Evolutionary conservation across 2,113 vertebrate genomes (phyloP).

Genomic region (Amphiprion percula): DNA sequence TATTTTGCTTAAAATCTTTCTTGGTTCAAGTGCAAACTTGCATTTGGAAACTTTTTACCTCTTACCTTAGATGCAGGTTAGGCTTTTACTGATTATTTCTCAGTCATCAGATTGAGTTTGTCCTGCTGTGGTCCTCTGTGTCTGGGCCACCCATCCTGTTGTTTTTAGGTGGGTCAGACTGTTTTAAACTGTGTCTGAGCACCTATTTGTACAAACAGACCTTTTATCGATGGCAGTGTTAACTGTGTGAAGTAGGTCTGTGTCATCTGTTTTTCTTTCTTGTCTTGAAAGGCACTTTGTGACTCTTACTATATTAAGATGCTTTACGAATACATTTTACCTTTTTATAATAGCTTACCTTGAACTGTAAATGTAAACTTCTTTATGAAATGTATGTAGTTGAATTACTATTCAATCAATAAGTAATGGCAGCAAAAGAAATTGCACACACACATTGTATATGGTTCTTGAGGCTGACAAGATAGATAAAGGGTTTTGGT

Average conservation of each 20-base stretch:
- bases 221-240: slow-evolving; percentile 24
- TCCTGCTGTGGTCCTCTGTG: neutral
- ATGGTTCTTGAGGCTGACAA: slow-evolving; percentile 35
- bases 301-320: neutral
- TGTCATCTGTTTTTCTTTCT: slow-evolving; percentile 27
- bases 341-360: neutral
- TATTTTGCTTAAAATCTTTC: neutral
- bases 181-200: slow-evolving; percentile 13
- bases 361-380: slow-evolving; percentile 25
- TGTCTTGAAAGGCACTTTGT: slow-evolving; percentile 28
- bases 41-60: neutral
- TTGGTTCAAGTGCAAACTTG: neutral
- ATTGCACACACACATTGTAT: neutral
- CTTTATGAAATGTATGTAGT: neutral
- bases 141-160: neutral
- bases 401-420: slow-evolving; percentile 17
- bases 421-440: slow-evolving; percentile 12
- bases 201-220: slow-evolving; percentile 27
- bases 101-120: neutral
- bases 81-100: neutral
- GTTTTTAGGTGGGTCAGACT: neutral
- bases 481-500: slow-evolving; percentile 31
- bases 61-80: neutral
- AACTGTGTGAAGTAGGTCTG: slow-evolving; percentile 6
- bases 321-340: slow-evolving; percentile 13